Conservation (phyloP, 2,113 vertebrate genomes). For the Haliaeetus leucogaster region DNA sequence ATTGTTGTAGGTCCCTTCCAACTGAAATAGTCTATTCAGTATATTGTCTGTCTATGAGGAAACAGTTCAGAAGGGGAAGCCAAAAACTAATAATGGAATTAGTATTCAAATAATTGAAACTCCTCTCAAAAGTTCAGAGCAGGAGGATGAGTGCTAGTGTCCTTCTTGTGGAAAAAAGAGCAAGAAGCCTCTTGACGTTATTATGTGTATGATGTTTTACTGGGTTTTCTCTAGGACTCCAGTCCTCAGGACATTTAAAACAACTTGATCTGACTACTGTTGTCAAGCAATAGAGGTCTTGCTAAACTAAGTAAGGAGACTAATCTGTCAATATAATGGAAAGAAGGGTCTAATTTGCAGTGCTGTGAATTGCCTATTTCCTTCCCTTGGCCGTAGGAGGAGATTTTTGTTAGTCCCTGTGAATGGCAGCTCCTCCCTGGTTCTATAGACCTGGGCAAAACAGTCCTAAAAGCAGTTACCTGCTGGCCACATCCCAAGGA, state of each 20-base stretch:
- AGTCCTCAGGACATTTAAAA: not conserved
- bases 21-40: not conserved
- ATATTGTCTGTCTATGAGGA: not conserved
- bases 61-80: not conserved
- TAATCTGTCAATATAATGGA: not conserved
- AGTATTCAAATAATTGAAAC: not conserved
- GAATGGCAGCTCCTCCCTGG: not conserved
- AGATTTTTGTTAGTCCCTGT: not conserved
- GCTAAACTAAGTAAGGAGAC: not conserved
- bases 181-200: not conserved
- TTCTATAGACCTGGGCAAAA: not conserved
- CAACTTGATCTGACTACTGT: not conserved
- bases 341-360: not conserved
- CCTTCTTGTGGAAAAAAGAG: not conserved
- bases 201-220: not conserved
- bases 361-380: not conserved
- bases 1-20: not conserved
- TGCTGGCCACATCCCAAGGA: not conserved
- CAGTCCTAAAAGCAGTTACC: not conserved
- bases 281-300: not conserved
- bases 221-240: not conserved
- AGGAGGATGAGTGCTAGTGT: not conserved
- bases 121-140: not conserved
- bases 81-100: not conserved
- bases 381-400: not conserved